Evolutionary conservation across 2,888 invertebrate genomes (phyloP).

Genomic region (Acronicta alni): DNA sequence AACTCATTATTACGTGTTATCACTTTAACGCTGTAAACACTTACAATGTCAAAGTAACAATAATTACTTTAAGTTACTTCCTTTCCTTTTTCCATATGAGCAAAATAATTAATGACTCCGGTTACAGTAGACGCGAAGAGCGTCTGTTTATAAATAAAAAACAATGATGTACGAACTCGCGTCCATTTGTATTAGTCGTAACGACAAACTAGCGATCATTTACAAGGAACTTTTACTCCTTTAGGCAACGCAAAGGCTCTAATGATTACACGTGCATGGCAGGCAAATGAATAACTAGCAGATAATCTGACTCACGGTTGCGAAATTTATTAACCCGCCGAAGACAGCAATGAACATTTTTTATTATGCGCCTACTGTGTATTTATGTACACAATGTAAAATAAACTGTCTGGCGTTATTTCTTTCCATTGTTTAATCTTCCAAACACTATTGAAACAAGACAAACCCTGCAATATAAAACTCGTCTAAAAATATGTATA

Average conservation of each 20-base stretch:
- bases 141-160: slow-evolving; percentile 39
- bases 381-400: slow-evolving; percentile 34
- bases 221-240: slow-evolving; percentile 63
- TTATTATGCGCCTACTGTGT: slow-evolving; percentile 38
- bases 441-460: slow-evolving; percentile 26
- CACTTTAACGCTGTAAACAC: slow-evolving; percentile 15
- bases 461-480: neutral
- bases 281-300: slow-evolving; percentile 62
- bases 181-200: slow-evolving; percentile 61
- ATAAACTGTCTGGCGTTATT: slow-evolving; percentile 46
- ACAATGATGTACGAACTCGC: slow-evolving; percentile 31
- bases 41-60: slow-evolving; percentile 15
- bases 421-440: slow-evolving; percentile 30
- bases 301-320: slow-evolving; percentile 56
- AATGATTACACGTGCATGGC: slow-evolving; percentile 65
- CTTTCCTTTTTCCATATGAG: slow-evolving; percentile 21
- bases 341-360: slow-evolving; percentile 48
- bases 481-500: slow-evolving; percentile 13
- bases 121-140: slow-evolving; percentile 19
- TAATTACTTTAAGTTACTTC: slow-evolving; percentile 23
- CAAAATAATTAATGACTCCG: slow-evolving; percentile 31
- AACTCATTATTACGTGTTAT: slow-evolving; percentile 1
- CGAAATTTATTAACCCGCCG: slow-evolving; percentile 52
- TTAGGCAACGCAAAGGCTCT: slow-evolving; percentile 57
- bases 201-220: slow-evolving; percentile 60